Evolutionary conservation across 2,113 vertebrate species (phyloP).

Genomic region (Alectura lathami): DNA sequence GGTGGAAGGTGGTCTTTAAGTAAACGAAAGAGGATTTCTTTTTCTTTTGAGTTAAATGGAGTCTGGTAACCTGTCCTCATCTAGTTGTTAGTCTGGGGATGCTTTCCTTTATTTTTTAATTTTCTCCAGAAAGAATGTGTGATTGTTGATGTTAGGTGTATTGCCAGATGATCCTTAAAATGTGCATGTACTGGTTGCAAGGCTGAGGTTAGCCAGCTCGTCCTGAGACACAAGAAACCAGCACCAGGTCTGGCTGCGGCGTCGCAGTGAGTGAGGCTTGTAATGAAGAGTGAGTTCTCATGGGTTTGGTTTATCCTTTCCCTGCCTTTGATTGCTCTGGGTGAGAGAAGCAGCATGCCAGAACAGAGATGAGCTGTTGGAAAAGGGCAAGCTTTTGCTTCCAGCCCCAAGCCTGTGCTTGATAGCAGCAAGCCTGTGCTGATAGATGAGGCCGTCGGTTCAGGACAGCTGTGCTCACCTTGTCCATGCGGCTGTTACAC

Average conservation of each 20-base stretch:
- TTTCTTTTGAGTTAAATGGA: not conserved
- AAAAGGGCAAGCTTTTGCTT: not conserved
- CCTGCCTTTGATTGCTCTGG: not conserved
- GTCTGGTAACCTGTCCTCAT: not conserved
- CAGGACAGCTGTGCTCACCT: not conserved
- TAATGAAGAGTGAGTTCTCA: not conserved
- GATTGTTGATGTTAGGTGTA: rapidly evolving
- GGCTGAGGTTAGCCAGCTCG: not conserved
- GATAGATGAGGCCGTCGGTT: not conserved
- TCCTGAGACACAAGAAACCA: not conserved
- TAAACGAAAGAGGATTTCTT: not conserved
- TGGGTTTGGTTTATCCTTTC: not conserved
- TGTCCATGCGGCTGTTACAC: not conserved
- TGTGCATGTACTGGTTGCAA: not conserved
- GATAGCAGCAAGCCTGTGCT: too few species aligned
- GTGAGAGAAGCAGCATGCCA: not conserved
- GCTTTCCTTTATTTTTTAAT: not conserved
- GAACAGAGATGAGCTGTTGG: not conserved
- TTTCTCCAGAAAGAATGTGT: not conserved
- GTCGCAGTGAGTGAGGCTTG: not conserved
- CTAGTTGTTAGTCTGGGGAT: not conserved
- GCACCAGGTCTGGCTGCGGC: not conserved
- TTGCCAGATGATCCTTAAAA: not conserved
- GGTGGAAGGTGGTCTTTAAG: not conserved
- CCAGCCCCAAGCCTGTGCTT: too few species aligned